Percentiles rank a stretch among this genome's conserved stretches.
phyloP scores from a whole-genome alignment of 1,140 invertebrate species.

The Neocloeon triangulifer region DNA sequence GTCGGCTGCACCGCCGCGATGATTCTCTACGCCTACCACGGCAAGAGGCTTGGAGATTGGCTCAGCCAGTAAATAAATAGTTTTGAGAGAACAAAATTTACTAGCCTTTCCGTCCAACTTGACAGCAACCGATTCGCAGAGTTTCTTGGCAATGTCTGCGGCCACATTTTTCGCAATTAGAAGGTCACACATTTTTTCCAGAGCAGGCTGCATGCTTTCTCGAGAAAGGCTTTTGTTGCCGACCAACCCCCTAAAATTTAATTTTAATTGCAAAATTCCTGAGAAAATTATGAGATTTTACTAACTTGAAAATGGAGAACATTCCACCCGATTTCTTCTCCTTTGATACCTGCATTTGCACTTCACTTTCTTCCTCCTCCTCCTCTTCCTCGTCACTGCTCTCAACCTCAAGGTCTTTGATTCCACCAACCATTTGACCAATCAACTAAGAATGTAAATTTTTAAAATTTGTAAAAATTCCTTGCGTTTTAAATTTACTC shows the following conservation, averaged over 20 bases:
- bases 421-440: constrained; percentile 57
- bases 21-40: too few relatives aligned
- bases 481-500: too few relatives aligned
- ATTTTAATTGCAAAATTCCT: too few relatives aligned
- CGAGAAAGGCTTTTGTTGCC: constrained; percentile 54
- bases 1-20: too few relatives aligned
- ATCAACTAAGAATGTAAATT: constrained; percentile 48
- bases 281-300: neutral
- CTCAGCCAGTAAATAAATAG: too few relatives aligned
- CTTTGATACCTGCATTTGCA: constrained; percentile 14
- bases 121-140: constrained; percentile 82
- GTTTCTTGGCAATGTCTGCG: constrained; percentile 76
- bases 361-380: constrained; percentile 14
- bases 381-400: constrained; percentile 24
- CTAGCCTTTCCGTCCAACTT: constrained; percentile 82
- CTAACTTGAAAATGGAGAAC: constrained; percentile 47
- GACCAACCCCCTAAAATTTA: constrained; percentile 52
- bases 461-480: too few relatives aligned
- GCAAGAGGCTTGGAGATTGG: too few relatives aligned
- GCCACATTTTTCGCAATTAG: constrained; percentile 97
- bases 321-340: constrained; percentile 28
- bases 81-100: too few relatives aligned
- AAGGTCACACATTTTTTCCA: constrained; percentile 93
- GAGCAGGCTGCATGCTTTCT: constrained; percentile 54
- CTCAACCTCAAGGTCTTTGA: constrained; percentile 34